Conservation (phyloP, 2,113 vertebrate species). For the Grammomys surdaster region DNA sequence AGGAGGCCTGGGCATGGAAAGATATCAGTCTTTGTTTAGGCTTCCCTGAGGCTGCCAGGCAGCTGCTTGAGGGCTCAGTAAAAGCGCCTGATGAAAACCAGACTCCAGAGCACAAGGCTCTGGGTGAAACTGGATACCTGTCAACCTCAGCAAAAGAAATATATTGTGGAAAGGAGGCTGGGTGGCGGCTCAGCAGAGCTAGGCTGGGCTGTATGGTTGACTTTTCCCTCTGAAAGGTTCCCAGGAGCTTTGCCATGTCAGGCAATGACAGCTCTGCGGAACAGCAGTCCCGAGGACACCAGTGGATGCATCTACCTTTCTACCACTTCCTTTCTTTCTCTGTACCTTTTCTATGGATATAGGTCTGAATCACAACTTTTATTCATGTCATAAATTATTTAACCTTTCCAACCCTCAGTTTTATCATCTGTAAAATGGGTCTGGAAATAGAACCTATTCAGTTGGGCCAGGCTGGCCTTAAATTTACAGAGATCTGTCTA, state of each 20-base stretch:
- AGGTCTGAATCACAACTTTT: not conserved
- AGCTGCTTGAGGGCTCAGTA: constrained; percentile 17
- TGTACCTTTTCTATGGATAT: not conserved
- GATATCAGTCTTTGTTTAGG: not conserved
- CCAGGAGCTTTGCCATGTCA: not conserved
- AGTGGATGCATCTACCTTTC: not conserved
- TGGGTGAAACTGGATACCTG: constrained; percentile 71
- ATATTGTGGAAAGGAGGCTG: constrained; percentile 16
- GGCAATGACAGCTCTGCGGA: constrained; percentile 16
- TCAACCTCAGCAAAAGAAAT: constrained; percentile 57
- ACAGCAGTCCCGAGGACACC: not conserved
- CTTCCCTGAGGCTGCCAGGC: not conserved
- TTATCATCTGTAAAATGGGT: not conserved
- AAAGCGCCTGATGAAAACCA: constrained; percentile 78
- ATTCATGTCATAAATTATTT: not conserved
- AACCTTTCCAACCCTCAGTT: not conserved
- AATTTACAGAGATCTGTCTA: not conserved
- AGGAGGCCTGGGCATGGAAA: not conserved
- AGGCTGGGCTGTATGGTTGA: not conserved
- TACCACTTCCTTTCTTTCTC: not conserved
- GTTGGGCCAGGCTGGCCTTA: not conserved
- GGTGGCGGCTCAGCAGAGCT: not conserved
- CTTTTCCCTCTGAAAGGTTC: constrained; percentile 3
- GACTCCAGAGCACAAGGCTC: constrained; percentile 53
- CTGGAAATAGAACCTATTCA: not conserved